Conservation (phyloP, 2,888 invertebrate species). For the Morinoia aosen region DNA sequence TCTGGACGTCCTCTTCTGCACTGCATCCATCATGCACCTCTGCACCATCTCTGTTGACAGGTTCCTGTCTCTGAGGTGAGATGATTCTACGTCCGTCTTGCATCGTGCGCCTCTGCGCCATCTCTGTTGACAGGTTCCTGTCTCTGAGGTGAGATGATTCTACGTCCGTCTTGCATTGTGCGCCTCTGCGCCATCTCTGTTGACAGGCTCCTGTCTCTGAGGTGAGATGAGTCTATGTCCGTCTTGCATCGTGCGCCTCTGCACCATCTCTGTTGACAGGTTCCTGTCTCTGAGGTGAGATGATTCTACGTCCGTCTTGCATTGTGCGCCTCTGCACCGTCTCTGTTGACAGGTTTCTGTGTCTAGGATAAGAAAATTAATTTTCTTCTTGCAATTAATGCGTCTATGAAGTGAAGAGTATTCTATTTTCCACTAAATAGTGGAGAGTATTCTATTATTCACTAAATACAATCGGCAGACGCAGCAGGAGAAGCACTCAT, state of each 20-base stretch:
- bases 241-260: constrained; percentile 81
- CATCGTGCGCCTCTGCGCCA: constrained; percentile 96
- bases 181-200: constrained; percentile 97
- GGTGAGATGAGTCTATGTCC: constrained; percentile 77
- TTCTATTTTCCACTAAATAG: background rate
- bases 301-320: constrained; percentile 81
- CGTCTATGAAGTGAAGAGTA: too few relatives aligned
- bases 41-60: constrained; percentile 97
- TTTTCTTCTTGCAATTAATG: too few relatives aligned
- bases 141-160: constrained; percentile 76
- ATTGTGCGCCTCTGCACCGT: constrained; percentile 74
- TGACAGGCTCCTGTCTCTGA: constrained; percentile 83
- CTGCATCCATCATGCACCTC: constrained; percentile 96
- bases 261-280: constrained; percentile 83
- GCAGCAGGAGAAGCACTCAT: too few relatives aligned
- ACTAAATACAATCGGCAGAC: too few relatives aligned
- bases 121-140: constrained; percentile 94
- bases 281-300: constrained; percentile 78
- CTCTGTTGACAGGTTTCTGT: constrained; percentile 91
- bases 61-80: constrained; percentile 76
- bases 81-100: constrained; percentile 82
- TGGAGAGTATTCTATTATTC: too few relatives aligned
- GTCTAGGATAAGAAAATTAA: constrained; percentile 53
- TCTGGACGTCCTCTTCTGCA: constrained; percentile 95
- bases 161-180: constrained; percentile 84